Percentiles rank a stretch among this genome's conserved stretches.
Evolutionary conservation across 2,797 vertebrate genomes (phyloP).

Genomic region (Poeciliopsis gracilis): DNA sequence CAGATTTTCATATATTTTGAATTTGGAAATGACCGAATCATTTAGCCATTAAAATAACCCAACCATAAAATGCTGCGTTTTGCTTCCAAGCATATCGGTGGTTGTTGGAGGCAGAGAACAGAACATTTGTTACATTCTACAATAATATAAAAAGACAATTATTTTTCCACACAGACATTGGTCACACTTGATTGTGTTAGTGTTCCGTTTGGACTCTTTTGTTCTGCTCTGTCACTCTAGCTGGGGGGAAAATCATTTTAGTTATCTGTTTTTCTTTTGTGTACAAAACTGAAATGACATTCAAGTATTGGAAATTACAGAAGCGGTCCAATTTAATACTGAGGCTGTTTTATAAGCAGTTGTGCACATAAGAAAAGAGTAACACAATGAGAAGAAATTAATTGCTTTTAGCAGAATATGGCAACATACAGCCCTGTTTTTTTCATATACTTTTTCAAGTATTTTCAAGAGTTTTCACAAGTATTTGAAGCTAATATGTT

Average conservation of each 20-base stretch:
- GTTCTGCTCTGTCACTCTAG: constrained; percentile 1
- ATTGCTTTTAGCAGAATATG: neutral
- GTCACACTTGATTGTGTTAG: neutral
- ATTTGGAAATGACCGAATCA: neutral
- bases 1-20: too few species aligned
- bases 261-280: neutral
- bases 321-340: neutral
- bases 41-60: neutral
- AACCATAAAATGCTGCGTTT: neutral
- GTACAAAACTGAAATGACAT: constrained; percentile 2
- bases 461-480: neutral
- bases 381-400: neutral
- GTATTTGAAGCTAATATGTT: neutral
- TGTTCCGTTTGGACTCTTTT: neutral
- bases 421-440: neutral
- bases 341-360: neutral
- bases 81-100: neutral
- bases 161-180: neutral
- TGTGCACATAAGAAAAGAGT: neutral
- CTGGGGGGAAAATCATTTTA: neutral
- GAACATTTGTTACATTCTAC: neutral
- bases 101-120: too few species aligned
- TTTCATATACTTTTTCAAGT: neutral
- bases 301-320: neutral
- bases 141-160: neutral